Evolutionary conservation across 2,888 invertebrate species (phyloP).

Genomic region (Onchidella celtica): DNA sequence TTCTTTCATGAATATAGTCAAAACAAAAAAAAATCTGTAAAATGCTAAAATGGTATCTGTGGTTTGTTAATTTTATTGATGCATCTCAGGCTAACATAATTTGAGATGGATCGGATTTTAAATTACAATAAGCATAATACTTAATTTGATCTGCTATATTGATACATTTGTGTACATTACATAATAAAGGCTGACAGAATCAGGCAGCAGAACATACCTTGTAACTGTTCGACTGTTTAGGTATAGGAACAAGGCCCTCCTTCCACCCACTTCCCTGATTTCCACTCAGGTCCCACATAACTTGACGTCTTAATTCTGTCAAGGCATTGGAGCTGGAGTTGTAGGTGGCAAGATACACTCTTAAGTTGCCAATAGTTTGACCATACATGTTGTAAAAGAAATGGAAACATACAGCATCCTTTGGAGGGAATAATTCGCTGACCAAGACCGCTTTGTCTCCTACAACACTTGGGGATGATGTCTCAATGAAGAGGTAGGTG

Average conservation of each 20-base stretch:
- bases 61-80: no score
- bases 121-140: no score
- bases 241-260: slow-evolving; percentile 59
- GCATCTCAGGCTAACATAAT: no score
- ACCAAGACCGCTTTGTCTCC: slow-evolving; percentile 68
- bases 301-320: slow-evolving; percentile 18
- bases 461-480: slow-evolving; percentile 59
- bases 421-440: slow-evolving; percentile 61
- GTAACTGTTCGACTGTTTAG: slow-evolving; percentile 15
- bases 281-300: slow-evolving; percentile 54
- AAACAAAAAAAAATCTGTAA: no score
- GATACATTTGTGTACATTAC: no score
- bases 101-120: no score
- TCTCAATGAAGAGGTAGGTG: slow-evolving; percentile 72
- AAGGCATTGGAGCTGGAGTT: slow-evolving; percentile 40
- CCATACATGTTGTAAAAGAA: slow-evolving; percentile 77
- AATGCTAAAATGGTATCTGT: no score
- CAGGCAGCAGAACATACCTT: slow-evolving; percentile 37
- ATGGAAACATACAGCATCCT: slow-evolving; percentile 57
- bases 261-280: slow-evolving; percentile 70
- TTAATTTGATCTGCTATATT: no score
- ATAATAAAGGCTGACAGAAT: no score
- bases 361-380: slow-evolving; percentile 64
- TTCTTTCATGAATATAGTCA: no score
- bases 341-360: slow-evolving; percentile 56